phyloP scores from a whole-genome alignment of 2,113 vertebrate genomes.

The Octodon degus region DNA sequence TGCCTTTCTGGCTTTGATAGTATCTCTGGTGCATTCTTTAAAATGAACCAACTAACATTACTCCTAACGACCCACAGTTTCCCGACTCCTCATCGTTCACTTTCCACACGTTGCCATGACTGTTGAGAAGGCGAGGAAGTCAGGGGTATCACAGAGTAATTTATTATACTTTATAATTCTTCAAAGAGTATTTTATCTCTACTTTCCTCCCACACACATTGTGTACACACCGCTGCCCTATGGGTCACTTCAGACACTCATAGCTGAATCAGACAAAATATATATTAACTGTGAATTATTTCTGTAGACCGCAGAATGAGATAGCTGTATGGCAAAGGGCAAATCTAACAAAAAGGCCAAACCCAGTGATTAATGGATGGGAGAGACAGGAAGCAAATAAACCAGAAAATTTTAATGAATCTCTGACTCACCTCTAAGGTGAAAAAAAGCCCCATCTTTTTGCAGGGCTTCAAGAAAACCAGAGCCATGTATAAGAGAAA shows the following conservation, averaged over 20 bases:
- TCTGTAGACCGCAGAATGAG: slow-evolving; percentile 48
- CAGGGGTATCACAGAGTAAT: slow-evolving; percentile 67
- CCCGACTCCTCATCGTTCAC: not conserved
- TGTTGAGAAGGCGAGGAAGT: slow-evolving; percentile 53
- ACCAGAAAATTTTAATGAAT: slow-evolving; percentile 50
- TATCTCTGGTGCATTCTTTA: slow-evolving; percentile 31
- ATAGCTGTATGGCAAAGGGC: slow-evolving; percentile 58
- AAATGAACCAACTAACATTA: slow-evolving; percentile 61
- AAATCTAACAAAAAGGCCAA: slow-evolving; percentile 29
- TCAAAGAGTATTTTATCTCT: slow-evolving; percentile 68
- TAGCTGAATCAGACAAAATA: slow-evolving; percentile 52
- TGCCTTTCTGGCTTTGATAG: slow-evolving; percentile 51
- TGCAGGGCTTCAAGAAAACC: not conserved
- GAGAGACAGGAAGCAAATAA: slow-evolving; percentile 58
- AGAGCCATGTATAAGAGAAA: not conserved
- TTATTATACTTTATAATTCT: slow-evolving; percentile 76
- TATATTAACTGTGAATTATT: slow-evolving; percentile 41
- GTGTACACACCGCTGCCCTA: slow-evolving; percentile 50
- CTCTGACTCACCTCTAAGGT: slow-evolving; percentile 17
- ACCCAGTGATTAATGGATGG: slow-evolving; percentile 34
- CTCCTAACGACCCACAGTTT: slow-evolving; percentile 52
- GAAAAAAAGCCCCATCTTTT: not conserved
- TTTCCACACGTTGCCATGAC: not conserved
- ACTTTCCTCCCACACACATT: slow-evolving; percentile 56
- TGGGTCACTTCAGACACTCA: slow-evolving; percentile 50